Evolutionary conservation across 2,113 vertebrate species (phyloP), one percentile per base, ranked within the genome.

Genomic region (Eptesicus fuscus): DNA sequence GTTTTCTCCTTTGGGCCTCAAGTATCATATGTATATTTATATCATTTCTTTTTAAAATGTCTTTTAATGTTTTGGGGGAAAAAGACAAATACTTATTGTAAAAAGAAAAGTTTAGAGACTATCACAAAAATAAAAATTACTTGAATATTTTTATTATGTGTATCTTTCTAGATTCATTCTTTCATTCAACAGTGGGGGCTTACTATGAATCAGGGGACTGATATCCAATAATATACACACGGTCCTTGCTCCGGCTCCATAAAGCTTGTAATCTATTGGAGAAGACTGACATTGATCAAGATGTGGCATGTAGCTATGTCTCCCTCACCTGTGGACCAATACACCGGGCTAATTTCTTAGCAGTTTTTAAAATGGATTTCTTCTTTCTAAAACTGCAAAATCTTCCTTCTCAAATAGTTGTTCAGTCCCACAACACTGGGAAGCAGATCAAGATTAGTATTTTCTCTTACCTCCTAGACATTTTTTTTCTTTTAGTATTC

Each of bases 31-130:
- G 59, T 28, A 51, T 13, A 56, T 83, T 44, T 78, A 18, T 69
- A 30, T 56, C 8, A 65, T 32, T 71, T 88, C 40, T 67, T 78
- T 88, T 69, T 71, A 18, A 91, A 61, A 77, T 32, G 7, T 83
- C 9, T 78, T 74, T 73, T 32, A 79, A 47, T 71, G 32, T 10
- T 91, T 93, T 80, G 37, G 77, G 65, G 82, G 42, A 53, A 77
- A 56, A 69, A 67, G 35, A 51, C 51, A n/a, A 63, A 51, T 49
- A 49, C 7, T 65, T 76, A 83, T 9, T 77, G 4, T 59, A 35
- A 92, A 86, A 63, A 73, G 32, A 44, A 90, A 83, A 88, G 73
- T 84, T 83, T 44, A 93, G 40, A 93, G 30, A 61, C 47, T 56
- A 74, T 11, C 53, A 37, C 8, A 73, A 77, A 77, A 90, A 82